Base-by-base conservation (phyloP, 2,113 vertebrate species). In the Myrmecophaga tridactyla region DNA sequence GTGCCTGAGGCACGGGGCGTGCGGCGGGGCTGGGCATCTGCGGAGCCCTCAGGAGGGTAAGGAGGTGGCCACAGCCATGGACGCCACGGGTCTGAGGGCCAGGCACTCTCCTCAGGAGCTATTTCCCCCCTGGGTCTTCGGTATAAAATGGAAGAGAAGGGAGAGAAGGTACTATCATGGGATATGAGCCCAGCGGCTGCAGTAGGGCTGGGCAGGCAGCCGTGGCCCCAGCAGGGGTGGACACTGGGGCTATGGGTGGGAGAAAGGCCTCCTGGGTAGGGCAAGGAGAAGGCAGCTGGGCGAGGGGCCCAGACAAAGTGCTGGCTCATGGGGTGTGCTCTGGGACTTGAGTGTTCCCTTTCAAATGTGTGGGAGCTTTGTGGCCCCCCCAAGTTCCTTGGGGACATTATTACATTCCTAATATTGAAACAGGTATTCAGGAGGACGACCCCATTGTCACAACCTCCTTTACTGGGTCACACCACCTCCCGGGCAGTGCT, bases 391-490 rank as follows among this genome's bases (percentile, higher is more conserved):
- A 82, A 15, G 18, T 87, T 96, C 46, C 51, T 58, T 89, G 39
- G n/a, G 29, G 11, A 1, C 9, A 92, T 21, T 13, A 21, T 6
- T 51, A 77, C 80, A 41, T 67, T 84, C 13, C 86, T 86, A 93
- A 39, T 73, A 51, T 81, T 95, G 27, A 39, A 76, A 80, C 92
- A 15, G 43, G 43, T 70, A 39, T 11, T 65, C 86, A 36, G 31
- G 89, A 46, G 89, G 56, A 72, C 0, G 34, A 12, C 20, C 46
- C 43, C 34, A 41, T 89, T 39, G 34, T 58, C 80, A 76, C 48
- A 39, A 15, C 8, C 43, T 84, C 12, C 75, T 85, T 81, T 94
- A 62, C 85, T 62, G 86, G 14, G 17, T 76, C 17, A 43, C 48
- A 69, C 53, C 31, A 8, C 34, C 11, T 51, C 56, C 31, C 76